A percentile compares a stretch with the other conserved stretches of the same genome.
Conservation (phyloP, 2,888 invertebrate genomes). For the Drosophila villosipedis region DNA sequence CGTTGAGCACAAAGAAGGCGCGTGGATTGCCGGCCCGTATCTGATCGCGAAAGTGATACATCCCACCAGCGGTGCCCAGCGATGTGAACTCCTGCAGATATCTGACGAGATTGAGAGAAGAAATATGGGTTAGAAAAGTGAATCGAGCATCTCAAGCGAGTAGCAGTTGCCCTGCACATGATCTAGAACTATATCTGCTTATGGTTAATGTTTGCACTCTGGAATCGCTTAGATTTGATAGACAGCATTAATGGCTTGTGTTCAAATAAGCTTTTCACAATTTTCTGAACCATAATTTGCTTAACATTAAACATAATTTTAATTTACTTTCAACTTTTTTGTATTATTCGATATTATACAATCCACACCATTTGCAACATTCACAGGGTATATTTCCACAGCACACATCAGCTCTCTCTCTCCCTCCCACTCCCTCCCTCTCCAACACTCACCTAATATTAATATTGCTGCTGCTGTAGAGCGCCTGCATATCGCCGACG, state of each 20-base stretch:
- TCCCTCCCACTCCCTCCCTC: neutral
- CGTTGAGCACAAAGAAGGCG: slow-evolving; percentile 97
- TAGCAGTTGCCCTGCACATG: neutral
- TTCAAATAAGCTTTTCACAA: too few relatives aligned
- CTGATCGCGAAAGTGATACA: slow-evolving; percentile 98
- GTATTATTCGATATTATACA: neutral
- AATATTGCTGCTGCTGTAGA: slow-evolving; percentile 88
- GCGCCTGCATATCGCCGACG: slow-evolving; percentile 92
- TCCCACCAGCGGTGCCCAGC: slow-evolving; percentile 97
- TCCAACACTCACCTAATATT: slow-evolving; percentile 88
- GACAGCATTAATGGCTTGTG: too few relatives aligned
- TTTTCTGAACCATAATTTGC: too few relatives aligned
- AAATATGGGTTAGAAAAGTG: neutral
- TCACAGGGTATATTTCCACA: neutral
- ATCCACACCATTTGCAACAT: neutral
- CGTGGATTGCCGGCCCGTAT: slow-evolving; percentile 94
- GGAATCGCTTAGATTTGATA: neutral
- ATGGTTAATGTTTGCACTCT: neutral
- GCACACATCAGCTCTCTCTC: slow-evolving; percentile 30
- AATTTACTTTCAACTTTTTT: too few relatives aligned
- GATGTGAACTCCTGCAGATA: slow-evolving; percentile 98
- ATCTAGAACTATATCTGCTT: neutral
- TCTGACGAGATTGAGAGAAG: slow-evolving; percentile 43
- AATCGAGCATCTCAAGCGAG: neutral
- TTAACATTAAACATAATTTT: too few relatives aligned